phyloP scores from a whole-genome alignment of 2,888 invertebrate species.

The Carpatolechia fugitivella region DNA sequence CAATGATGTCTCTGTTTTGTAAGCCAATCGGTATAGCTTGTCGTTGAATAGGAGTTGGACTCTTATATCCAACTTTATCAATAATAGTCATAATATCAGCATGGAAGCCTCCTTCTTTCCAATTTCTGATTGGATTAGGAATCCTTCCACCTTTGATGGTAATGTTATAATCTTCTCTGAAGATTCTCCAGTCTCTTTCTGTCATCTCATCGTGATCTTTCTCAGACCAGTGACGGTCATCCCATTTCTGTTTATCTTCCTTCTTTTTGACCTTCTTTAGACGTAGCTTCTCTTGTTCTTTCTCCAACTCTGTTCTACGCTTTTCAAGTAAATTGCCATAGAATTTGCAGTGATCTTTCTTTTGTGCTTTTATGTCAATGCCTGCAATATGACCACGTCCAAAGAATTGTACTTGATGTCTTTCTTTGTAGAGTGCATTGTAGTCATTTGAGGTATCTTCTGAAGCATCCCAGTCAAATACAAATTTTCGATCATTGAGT shows the following conservation, averaged over 20 bases:
- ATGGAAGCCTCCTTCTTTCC: conserved; percentile 96
- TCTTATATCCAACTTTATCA: conserved; percentile 96
- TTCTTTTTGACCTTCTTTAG: conserved; percentile 95
- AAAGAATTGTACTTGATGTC: conserved; percentile 98
- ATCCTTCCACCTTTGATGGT: conserved; percentile 98
- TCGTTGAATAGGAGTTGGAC: conserved; percentile 99
- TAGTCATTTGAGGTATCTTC: conserved; percentile 99
- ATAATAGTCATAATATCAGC: conserved; percentile 96
- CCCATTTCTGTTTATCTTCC: conserved; percentile 99
- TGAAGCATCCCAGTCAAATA: conserved; percentile 99
- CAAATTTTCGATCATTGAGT: conserved; percentile 98
- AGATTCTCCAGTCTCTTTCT: conserved; percentile 99
- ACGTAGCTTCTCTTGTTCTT: conserved; percentile 96
- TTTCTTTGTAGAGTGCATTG: conserved; percentile 96
- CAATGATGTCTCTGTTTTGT: conserved; percentile 97
- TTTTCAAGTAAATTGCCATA: conserved; percentile 97
- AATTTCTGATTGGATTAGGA: conserved; percentile 96
- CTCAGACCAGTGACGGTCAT: conserved; percentile 99
- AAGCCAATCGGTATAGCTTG: conserved; percentile 99
- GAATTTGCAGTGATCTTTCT: conserved; percentile 97
- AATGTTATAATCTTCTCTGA: conserved; percentile 99
- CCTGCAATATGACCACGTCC: conserved; percentile 99
- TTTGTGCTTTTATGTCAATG: conserved; percentile 97
- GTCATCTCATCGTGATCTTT: conserved; percentile 97
- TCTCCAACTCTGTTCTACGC: conserved; percentile 96